phyloP scores from a whole-genome alignment of 1,140 invertebrate species.

The Lamellibrachia luymesi region DNA sequence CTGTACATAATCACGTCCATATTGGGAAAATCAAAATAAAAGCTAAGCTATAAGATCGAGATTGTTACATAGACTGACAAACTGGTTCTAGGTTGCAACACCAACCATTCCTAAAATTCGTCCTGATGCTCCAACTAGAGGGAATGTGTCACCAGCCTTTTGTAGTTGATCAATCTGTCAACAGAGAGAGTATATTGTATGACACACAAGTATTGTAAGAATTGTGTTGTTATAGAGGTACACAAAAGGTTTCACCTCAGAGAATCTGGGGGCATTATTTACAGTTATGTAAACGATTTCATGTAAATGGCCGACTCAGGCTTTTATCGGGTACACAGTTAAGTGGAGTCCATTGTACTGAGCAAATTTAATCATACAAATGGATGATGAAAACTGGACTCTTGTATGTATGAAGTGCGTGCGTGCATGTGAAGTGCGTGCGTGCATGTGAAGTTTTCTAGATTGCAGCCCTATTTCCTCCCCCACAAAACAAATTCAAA shows the following conservation, averaged over 20 bases:
- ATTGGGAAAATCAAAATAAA: neutral
- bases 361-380: too few relatives aligned
- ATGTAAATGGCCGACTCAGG: too few relatives aligned
- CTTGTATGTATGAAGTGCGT: neutral
- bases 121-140: slow-evolving; percentile 34
- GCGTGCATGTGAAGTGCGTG: neutral
- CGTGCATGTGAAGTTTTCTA: neutral
- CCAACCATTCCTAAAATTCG: slow-evolving; percentile 38
- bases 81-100: neutral
- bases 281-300: too few relatives aligned
- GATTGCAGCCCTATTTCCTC: neutral
- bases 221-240: too few relatives aligned
- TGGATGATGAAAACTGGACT: neutral
- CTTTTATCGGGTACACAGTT: too few relatives aligned
- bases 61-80: neutral
- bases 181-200: slow-evolving; percentile 12
- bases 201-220: neutral
- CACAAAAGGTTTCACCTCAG: too few relatives aligned
- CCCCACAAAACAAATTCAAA: neutral
- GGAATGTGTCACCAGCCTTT: slow-evolving; percentile 39
- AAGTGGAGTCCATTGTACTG: too few relatives aligned
- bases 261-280: too few relatives aligned
- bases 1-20: neutral
- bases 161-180: slow-evolving; percentile 36
- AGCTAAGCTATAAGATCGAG: too few relatives aligned